Percentiles rank a stretch among this genome's conserved stretches.
These are phyloP conservation scores for Torymus tubicola DNA, from an alignment of 2,888 invertebrate genomes.

Conservation along the genomic window DNA sequence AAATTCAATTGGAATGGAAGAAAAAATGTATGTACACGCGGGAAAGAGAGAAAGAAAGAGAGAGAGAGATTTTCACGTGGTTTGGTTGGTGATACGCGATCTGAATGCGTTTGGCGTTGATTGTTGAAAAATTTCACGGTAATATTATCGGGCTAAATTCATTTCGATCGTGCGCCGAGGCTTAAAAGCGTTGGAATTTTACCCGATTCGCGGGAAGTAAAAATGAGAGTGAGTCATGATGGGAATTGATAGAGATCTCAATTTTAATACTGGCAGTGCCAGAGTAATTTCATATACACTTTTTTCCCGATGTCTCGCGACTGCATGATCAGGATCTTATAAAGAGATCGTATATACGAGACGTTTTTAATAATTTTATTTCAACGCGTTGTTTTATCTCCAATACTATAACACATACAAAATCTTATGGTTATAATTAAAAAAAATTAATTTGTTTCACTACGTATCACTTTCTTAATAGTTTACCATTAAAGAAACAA, in stretches of 20 bases:
- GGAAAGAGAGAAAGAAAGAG: too few species aligned
- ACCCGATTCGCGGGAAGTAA: not conserved
- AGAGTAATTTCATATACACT: slow-evolving; percentile 2
- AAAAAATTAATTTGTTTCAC: too few species aligned
- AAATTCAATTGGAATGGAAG: slow-evolving; percentile 13
- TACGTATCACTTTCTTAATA: too few species aligned
- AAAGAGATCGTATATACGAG: too few species aligned
- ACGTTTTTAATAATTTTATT: too few species aligned
- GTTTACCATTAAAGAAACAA: too few species aligned
- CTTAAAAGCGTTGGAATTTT: too few species aligned
- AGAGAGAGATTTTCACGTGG: too few species aligned
- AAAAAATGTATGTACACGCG: not conserved
- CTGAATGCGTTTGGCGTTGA: not conserved
- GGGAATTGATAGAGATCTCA: slow-evolving; percentile 20
- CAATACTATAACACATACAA: too few species aligned
- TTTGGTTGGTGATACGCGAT: not conserved
- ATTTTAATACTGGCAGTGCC: not conserved
- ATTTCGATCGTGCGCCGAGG: slow-evolving; percentile 4
- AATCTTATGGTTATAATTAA: too few species aligned
- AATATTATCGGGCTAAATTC: slow-evolving; percentile 15
- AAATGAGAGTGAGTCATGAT: slow-evolving; percentile 7
- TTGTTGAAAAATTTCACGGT: not conserved
- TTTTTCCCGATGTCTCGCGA: not conserved
- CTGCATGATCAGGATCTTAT: too few species aligned
- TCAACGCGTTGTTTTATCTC: too few species aligned